A percentile compares a stretch with the other conserved stretches of the same genome.
Conservation (phyloP, 2,113 vertebrate species). For the Neogale vison region DNA sequence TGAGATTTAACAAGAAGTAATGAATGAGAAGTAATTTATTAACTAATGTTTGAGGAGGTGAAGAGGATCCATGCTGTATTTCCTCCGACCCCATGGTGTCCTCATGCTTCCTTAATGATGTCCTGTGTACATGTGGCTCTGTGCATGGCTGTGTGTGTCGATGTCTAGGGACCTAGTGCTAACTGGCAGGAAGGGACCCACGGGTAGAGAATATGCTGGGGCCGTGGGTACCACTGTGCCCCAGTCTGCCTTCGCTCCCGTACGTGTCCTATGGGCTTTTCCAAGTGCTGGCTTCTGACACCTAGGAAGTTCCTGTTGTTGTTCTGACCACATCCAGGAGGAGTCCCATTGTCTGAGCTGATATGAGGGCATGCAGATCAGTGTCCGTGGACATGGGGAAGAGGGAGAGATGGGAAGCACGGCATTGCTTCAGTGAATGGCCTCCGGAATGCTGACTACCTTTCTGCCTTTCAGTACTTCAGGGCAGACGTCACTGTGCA, state of each 20-base stretch:
- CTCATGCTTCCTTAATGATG: no score
- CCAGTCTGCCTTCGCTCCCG: fast-evolving
- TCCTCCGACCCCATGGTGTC: fast-evolving
- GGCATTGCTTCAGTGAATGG: neutral
- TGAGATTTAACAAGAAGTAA: neutral
- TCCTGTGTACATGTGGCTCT: neutral
- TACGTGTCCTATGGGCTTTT: fast-evolving
- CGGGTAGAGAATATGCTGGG: neutral
- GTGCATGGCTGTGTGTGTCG: fast-evolving
- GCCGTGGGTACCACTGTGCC: neutral
- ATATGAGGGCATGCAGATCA: neutral
- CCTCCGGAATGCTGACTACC: no score
- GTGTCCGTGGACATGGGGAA: neutral
- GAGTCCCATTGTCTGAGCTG: neutral
- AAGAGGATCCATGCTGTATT: neutral
- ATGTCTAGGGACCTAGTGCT: neutral
- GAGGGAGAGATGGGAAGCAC: neutral
- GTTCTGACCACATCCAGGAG: neutral
- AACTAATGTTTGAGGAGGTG: neutral
- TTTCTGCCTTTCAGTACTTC: neutral
- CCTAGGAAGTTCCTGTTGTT: neutral
- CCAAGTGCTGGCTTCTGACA: neutral
- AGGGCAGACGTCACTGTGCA: neutral
- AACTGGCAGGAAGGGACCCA: fast-evolving
- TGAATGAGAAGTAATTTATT: neutral